These are phyloP conservation scores for Ectemnius cavifrons DNA, from an alignment of 2,888 invertebrate species.

Conservation along the genomic window DNA sequence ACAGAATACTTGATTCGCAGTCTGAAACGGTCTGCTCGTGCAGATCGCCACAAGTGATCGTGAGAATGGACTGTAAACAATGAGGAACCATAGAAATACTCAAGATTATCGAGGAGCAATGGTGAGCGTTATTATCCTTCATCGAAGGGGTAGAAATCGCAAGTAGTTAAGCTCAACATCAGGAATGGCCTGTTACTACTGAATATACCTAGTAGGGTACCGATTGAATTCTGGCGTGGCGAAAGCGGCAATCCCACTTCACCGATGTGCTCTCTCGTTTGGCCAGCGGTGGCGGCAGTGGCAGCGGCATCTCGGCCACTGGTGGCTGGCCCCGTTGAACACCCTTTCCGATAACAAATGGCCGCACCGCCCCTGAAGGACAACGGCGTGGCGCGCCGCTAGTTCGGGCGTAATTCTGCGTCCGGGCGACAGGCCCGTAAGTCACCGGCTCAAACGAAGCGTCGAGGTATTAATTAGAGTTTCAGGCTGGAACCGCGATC, in stretches of 20 bases:
- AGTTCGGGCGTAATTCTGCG: constrained; percentile 72
- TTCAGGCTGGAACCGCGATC: constrained; percentile 75
- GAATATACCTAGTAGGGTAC: constrained; percentile 11
- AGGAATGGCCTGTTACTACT: constrained; percentile 10
- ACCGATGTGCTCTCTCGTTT: constrained; percentile 12
- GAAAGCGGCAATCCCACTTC: constrained; percentile 45
- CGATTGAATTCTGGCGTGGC: constrained; percentile 54
- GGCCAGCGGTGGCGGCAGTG: constrained; percentile 33
- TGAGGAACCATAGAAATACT: no score
- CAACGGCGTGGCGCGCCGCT: constrained; percentile 63
- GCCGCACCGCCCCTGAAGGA: constrained; percentile 67
- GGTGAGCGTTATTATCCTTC: constrained; percentile 25
- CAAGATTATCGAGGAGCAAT: background rate
- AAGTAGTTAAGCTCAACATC: constrained; percentile 47
- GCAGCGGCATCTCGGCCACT: constrained; percentile 18
- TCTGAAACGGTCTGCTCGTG: no score
- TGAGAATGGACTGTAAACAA: no score
- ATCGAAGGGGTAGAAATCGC: constrained; percentile 16
- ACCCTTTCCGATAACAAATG: constrained; percentile 70
- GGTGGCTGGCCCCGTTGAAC: constrained; percentile 12
- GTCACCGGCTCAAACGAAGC: constrained; percentile 77
- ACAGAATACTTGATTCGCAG: no score
- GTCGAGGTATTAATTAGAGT: constrained; percentile 77
- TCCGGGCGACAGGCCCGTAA: constrained; percentile 73
- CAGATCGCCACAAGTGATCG: no score